Base-by-base conservation (phyloP, 1,140 invertebrate species). In the Steinernema feltiae region DNA sequence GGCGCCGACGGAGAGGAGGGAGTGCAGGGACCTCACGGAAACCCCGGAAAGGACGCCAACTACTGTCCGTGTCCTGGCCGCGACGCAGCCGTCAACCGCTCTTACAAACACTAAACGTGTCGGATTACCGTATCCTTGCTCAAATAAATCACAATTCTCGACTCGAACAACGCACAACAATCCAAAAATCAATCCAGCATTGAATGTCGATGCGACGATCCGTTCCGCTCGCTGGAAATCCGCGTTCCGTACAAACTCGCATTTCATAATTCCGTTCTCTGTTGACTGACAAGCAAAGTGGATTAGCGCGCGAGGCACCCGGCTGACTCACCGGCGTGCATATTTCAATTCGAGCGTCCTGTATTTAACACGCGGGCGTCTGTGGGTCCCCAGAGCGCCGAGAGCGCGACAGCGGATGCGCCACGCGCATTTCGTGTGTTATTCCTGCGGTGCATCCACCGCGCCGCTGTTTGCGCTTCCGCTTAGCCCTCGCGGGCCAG, bases 1-100 rank as follows among this genome's bases (percentile, higher is more conserved):
- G 77, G 77, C 71, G 74, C 75, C 32, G 77, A 78, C 71, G 77
- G 77, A 69, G 72, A 78, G 74, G 72, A 76, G 30, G 72, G 72
- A 18, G 30, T 48, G 18, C 76, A 70, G 30, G 76, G 77, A 69
- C 48, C 69, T 24, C 75, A 29, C 12, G 77, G 77, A 18, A 24
- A 48, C 30, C 74, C 74, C 21, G 77, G 77, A 63, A 2, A 48
- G 17, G 77, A 78, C 29, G 77, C 77, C 18, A 32, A 48, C 24
- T 78, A 78, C 70, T 78, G 77, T 73, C 70, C 32, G 12, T 78
- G 77, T 30, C 77, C 77, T 1, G 74, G 73, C 32, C 63, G 77
- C 31, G 29, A 78, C 69, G 46, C 70, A 48, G 69, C 63, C 7
- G 35, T 41, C 35, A 41, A 41, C 35, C 7, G 35, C 35, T n/a